phyloP scores from a whole-genome alignment of 2,888 invertebrate species.

The Ochlodes sylvanus region DNA sequence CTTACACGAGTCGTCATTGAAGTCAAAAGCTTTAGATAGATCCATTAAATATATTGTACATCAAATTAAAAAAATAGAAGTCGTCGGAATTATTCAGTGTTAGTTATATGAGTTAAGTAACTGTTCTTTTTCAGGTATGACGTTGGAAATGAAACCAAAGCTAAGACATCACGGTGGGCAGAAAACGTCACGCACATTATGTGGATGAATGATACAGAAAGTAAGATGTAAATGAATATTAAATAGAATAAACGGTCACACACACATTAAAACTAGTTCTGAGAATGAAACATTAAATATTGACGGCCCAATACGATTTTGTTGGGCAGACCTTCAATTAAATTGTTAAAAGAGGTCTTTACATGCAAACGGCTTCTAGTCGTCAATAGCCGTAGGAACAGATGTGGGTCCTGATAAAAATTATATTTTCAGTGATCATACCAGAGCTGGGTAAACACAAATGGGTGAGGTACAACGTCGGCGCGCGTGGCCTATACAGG shows the following conservation, averaged over 20 bases:
- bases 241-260: too few species aligned
- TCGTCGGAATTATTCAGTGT: too few species aligned
- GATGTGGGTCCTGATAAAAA: too few species aligned
- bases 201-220: conserved; percentile 93
- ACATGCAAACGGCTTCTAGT: too few species aligned
- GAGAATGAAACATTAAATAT: too few species aligned
- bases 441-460: conserved; percentile 86
- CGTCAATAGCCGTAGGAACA: too few species aligned
- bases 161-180: conserved; percentile 43
- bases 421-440: conserved; percentile 64
- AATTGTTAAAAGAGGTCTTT: too few species aligned
- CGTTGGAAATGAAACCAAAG: conserved; percentile 45
- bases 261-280: too few species aligned
- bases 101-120: too few species aligned
- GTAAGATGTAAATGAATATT: conserved; percentile 72
- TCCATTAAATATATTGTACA: background rate
- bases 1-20: background rate
- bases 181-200: conserved; percentile 82
- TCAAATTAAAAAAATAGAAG: too few species aligned
- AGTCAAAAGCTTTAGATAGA: background rate
- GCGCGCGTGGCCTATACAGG: conserved; percentile 93
- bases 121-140: conserved; percentile 44
- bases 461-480: conserved; percentile 94
- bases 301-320: too few species aligned
- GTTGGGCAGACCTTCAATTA: too few species aligned